Conservation (phyloP, 2,113 vertebrate genomes). For the Cavia aperea region DNA sequence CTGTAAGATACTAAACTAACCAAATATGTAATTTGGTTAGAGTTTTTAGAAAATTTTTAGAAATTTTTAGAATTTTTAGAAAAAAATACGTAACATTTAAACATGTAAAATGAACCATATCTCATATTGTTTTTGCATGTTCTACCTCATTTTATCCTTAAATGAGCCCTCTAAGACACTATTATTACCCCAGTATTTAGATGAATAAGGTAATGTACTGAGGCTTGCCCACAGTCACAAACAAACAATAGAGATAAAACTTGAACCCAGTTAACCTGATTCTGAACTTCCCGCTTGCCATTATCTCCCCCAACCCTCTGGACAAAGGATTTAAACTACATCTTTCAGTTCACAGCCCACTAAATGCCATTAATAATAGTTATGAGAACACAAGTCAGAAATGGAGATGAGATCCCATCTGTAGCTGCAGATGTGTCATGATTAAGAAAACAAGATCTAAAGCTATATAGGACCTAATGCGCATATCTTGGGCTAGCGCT, state of each 20-base stretch:
- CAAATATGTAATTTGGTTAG: not conserved
- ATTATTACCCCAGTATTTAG: not conserved
- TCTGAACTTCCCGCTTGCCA: not conserved
- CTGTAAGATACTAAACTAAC: not conserved
- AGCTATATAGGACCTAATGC: not conserved
- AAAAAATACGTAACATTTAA: too few species aligned
- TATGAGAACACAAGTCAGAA: not conserved
- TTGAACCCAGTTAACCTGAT: not conserved
- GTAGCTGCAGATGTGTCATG: not conserved
- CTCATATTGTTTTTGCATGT: not conserved
- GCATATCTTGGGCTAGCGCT: not conserved
- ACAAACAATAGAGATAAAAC: not conserved
- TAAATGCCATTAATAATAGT: not conserved
- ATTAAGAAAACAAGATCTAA: not conserved
- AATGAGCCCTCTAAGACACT: not conserved
- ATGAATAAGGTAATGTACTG: not conserved
- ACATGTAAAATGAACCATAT: not conserved
- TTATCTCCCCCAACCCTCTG: not conserved
- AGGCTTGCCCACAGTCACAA: slow-evolving; percentile 15
- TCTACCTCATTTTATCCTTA: not conserved
- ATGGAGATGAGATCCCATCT: not conserved
- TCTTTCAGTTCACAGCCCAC: not conserved
- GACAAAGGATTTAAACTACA: not conserved
- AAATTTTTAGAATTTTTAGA: too few species aligned
- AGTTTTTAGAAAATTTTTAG: too few species aligned